Evolutionary conservation across 2,797 vertebrate genomes (phyloP), one percentile per base, ranked within the genome.

Genomic region (Rhyacichthys aspro): DNA sequence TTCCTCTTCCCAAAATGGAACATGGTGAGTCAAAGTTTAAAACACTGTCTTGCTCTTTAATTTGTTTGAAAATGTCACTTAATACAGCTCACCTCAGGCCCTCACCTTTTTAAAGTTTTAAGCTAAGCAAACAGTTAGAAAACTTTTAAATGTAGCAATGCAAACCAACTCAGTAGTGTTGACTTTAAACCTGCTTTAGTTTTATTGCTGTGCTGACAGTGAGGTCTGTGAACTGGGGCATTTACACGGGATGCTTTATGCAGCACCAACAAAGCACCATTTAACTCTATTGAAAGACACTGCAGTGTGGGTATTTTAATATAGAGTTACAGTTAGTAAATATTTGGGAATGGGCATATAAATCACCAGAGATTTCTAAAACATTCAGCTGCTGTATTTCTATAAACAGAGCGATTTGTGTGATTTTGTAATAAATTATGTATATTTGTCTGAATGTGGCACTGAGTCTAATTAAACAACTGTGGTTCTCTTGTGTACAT

Each of bases 1-100:
- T 98, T 96, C 85, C 97, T 99, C 78, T 98, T 98, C 67, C 97
- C 96, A 2, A 96, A 96, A 63, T 98, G 96, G 95, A 95, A 98
- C 84, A 97, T 98, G 96, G 96, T 98, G 90, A 93, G 94, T 71
- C 0, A 28, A 43, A 17, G 33, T 14, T 10, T 8, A 3, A 19
- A 8, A 0, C n/a, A 5, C 1, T 1, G 6, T 10, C 18, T 53
- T 5, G n/a, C 16, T 17, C 37, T 64, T 33, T 12, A 5, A 58
- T 36, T 28, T 33, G 11, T 49, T 15, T 43, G 23, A 32, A 34
- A 38, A 38, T 43, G 28, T 50, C 62, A 65, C 16, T 41, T 2
- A 18, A 38, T 37, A 10, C 49, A 28, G 23, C n/a, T n/a, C n/a
- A n/a, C n/a, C n/a, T n/a, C n/a, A n/a, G n/a, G n/a, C n/a, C n/a